A percentile compares a stretch with the other conserved stretches of the same genome.
phyloP scores from a whole-genome alignment of 2,797 vertebrate species.

The Spinus pinus region DNA sequence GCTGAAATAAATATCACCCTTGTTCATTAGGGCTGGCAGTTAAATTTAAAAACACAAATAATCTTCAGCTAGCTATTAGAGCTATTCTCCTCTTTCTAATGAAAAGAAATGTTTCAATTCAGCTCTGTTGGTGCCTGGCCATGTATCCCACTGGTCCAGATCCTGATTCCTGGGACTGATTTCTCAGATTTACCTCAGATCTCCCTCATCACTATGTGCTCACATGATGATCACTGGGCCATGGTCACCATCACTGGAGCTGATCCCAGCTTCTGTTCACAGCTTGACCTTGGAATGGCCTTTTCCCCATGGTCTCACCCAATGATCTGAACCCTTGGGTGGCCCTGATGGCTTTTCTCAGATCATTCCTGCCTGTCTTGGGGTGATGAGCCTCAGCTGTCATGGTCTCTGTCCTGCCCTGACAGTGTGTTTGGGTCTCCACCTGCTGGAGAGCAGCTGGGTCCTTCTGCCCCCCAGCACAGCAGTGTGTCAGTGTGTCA shows the following conservation, averaged over 20 bases:
- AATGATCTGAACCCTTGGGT: too few species aligned
- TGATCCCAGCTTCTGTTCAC: background rate
- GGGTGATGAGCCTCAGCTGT: rapidly evolving
- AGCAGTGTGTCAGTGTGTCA: background rate
- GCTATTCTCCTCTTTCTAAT: background rate
- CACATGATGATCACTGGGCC: background rate
- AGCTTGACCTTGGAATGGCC: too few species aligned
- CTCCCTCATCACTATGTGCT: background rate
- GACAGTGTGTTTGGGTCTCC: background rate
- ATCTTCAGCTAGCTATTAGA: background rate
- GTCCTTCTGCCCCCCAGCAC: background rate
- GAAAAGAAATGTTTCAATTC: background rate
- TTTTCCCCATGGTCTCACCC: background rate
- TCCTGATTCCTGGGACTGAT: background rate
- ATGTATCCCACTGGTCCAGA: background rate
- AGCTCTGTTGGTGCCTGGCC: background rate
- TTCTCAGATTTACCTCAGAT: background rate
- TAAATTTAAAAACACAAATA: background rate
- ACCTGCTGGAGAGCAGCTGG: background rate
- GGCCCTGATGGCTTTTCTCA: rapidly evolving
- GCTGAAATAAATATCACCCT: background rate
- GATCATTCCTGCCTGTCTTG: background rate
- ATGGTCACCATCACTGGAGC: background rate
- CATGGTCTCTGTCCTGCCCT: background rate
- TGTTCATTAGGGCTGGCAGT: background rate